A percentile compares a stretch with the other conserved stretches of the same genome.
These are phyloP conservation scores for Amphiprion ocellaris DNA, from an alignment of 2,113 vertebrate genomes.

Conservation along the genomic window DNA sequence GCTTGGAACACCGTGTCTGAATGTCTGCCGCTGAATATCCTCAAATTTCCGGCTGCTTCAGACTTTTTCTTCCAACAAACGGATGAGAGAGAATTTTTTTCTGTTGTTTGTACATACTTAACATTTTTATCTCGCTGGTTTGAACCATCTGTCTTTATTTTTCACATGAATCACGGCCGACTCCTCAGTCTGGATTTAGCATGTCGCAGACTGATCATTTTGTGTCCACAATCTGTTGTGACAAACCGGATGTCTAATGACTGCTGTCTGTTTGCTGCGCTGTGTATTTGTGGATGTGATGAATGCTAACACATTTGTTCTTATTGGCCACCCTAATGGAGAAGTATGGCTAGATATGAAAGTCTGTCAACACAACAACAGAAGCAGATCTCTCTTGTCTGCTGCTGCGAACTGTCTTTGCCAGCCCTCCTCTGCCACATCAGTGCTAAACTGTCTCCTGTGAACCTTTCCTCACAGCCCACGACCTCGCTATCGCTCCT, in stretches of 20 bases:
- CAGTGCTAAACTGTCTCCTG: slow-evolving; percentile 40
- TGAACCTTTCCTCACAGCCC: slow-evolving; percentile 31
- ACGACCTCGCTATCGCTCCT: slow-evolving; percentile 23
- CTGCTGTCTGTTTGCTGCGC: slow-evolving; percentile 36
- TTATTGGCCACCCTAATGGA: slow-evolving; percentile 42
- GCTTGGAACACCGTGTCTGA: not conserved
- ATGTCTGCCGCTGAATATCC: not conserved
- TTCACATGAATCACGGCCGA: slow-evolving; percentile 29
- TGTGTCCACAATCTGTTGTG: slow-evolving; percentile 39
- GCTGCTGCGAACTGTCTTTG: not conserved
- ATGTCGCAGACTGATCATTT: slow-evolving; percentile 45
- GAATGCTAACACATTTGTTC: slow-evolving; percentile 44
- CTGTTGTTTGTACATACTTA: slow-evolving; percentile 27
- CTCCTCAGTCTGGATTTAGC: slow-evolving; percentile 37
- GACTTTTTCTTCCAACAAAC: not conserved
- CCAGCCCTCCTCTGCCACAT: slow-evolving; percentile 33
- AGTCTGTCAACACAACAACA: slow-evolving; percentile 45
- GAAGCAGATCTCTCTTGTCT: slow-evolving; percentile 32
- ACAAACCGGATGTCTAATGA: slow-evolving; percentile 25
- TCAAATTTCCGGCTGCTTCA: not conserved
- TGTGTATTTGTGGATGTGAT: slow-evolving; percentile 47
- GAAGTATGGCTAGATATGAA: slow-evolving; percentile 40
- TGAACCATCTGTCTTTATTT: slow-evolving; percentile 63
- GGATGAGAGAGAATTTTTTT: not conserved
- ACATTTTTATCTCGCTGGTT: slow-evolving; percentile 38